Base-by-base conservation (phyloP, 2,113 vertebrate genomes). In the Labeo catla region DNA sequence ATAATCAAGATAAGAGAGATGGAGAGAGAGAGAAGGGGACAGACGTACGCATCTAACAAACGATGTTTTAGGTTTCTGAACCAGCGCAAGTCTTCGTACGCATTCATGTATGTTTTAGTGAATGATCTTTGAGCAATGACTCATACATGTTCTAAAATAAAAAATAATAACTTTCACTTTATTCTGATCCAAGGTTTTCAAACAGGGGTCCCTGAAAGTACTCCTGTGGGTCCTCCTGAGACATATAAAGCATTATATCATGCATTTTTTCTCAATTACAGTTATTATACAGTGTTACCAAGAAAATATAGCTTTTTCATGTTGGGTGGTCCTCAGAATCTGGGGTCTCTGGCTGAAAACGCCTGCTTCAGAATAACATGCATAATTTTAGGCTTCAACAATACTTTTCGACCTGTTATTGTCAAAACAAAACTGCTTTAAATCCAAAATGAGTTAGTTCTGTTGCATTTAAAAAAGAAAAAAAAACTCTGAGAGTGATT, bases 1-100 rank as follows among this genome's bases (percentile, higher is more conserved):
- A 95, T 94, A 95, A 95, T 95, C 95, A 95, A 94, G 95, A 95
- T 95, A 95, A 95, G 93, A 92, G 92, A 94, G 93, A 93, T 80
- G 90, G 89, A 91, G 88, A 88, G 91, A 88, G 89, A 90, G 88
- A 68, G 82, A 15, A 91, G 84, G 89, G 87, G 88, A 84, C 80
- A 87, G 88, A 89, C 85, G 91, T 72, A 88, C 93, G 91, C 90
- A 91, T 90, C 90, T 86, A 85, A 82, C 59, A 88, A 94, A 93
- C 88, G 28, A 59, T 83, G 81, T 54, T 43, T 78, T 88, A 73
- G 39, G 83, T 87, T 88, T 89, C 91, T 91, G 86, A 93, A 91
- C 79, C 76, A 78, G 87, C 57, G 19, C 63, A 43, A 90, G 74
- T 80, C 16, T 3, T 84, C 68, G 63, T 61, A n/a, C n/a, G 6